These are phyloP conservation scores for Loriculus beryllinus DNA, from an alignment of 2,797 vertebrate species.

Conservation along the genomic window DNA sequence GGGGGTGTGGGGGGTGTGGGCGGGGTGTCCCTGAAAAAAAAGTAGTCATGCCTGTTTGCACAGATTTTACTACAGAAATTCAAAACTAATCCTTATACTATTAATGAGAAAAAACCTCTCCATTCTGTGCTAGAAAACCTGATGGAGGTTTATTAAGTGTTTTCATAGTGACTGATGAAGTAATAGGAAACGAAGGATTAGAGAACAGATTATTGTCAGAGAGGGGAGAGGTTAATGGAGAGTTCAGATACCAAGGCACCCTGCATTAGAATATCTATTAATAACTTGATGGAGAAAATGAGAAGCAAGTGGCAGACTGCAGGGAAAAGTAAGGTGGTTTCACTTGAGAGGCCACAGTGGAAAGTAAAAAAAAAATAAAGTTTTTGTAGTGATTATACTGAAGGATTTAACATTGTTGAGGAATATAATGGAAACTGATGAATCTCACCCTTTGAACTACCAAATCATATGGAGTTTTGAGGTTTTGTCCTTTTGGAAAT, in stretches of 20 bases:
- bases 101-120: fast-evolving
- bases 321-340: not conserved
- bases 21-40: not conserved
- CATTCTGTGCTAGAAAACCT: not conserved
- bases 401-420: not conserved
- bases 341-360: not conserved
- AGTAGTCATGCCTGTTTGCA: not conserved
- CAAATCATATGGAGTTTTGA: not conserved
- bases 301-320: not conserved
- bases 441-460: not conserved
- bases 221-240: not conserved
- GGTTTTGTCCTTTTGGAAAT: not conserved
- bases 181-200: not conserved
- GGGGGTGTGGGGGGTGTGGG: no score
- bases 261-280: not conserved
- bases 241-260: not conserved
- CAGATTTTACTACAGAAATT: not conserved
- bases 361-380: not conserved
- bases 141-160: not conserved
- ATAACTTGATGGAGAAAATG: not conserved
- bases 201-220: not conserved
- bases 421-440: not conserved
- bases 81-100: not conserved
- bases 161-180: not conserved
- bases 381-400: not conserved